These are phyloP conservation scores for Sinocyclocheilus grahami DNA, from an alignment of 2,113 vertebrate species.

Conservation along the genomic window DNA sequence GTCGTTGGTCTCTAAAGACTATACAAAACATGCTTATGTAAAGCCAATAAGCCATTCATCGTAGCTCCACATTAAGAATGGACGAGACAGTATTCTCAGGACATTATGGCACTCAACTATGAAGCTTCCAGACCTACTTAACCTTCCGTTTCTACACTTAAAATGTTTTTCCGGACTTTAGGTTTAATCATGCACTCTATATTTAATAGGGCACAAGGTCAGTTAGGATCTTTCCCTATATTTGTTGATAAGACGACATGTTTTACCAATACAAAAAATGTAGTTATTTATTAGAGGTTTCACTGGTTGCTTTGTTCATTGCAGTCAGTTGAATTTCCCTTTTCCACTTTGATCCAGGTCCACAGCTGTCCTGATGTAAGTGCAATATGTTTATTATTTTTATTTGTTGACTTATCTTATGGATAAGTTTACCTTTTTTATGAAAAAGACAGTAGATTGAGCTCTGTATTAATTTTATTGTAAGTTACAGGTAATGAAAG, in stretches of 20 bases:
- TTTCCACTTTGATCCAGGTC: conserved; percentile 64
- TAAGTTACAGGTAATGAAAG: conserved; percentile 66
- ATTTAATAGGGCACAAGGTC: conserved; percentile 56
- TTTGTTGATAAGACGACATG: conserved; percentile 47
- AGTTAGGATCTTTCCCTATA: conserved; percentile 10
- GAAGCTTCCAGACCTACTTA: conserved; percentile 67
- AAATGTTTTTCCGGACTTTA: conserved; percentile 52
- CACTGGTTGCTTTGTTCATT: conserved; percentile 78
- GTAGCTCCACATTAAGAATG: conserved; percentile 70
- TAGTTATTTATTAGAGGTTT: conserved; percentile 91
- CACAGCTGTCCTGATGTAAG: conserved; percentile 81
- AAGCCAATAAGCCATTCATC: conserved; percentile 65
- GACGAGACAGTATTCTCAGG: conserved; percentile 76
- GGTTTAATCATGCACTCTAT: conserved; percentile 70
- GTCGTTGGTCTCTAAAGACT: conserved; percentile 66
- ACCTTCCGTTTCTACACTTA: conserved; percentile 43
- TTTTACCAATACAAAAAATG: conserved; percentile 71
- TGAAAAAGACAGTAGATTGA: conserved; percentile 69
- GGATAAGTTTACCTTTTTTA: conserved; percentile 67
- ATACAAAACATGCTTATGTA: conserved; percentile 55
- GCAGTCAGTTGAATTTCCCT: conserved; percentile 72
- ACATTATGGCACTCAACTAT: conserved; percentile 64
- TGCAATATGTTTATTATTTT: conserved; percentile 87
- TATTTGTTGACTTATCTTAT: conserved; percentile 64
- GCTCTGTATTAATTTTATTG: conserved; percentile 76